Evolutionary conservation across 2,113 vertebrate species (phyloP).

Genomic region (Vidua chalybeata): DNA sequence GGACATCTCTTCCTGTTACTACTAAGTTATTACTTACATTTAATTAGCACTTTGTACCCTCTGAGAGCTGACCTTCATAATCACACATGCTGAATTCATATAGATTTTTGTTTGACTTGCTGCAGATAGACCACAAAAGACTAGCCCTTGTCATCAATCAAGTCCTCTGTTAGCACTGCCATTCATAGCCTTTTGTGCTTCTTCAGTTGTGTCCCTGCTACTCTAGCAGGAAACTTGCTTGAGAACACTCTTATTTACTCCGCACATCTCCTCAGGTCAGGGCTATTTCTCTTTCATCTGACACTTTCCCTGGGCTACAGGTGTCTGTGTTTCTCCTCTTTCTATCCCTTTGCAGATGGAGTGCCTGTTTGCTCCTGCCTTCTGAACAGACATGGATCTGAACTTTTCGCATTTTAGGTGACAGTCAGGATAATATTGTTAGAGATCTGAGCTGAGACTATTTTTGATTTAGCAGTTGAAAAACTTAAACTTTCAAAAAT

Average conservation of each 20-base stretch:
- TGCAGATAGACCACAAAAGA: background rate
- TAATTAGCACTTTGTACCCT: background rate
- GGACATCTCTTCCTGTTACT: background rate
- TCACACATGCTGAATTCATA: background rate
- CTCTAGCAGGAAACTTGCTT: background rate
- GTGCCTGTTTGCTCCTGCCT: background rate
- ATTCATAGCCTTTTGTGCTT: background rate
- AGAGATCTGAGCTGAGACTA: background rate
- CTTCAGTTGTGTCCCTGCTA: background rate
- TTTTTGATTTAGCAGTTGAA: background rate
- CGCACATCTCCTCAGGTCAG: background rate
- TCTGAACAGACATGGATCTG: background rate
- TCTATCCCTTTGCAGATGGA: background rate
- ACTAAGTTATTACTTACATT: background rate
- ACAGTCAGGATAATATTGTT: background rate
- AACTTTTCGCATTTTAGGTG: background rate
- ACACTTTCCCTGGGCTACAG: background rate
- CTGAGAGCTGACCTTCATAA: background rate
- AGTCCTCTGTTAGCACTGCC: background rate
- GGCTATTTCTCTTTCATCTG: background rate
- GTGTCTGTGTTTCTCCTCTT: background rate
- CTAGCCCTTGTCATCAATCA: background rate
- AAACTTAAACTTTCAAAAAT: background rate
- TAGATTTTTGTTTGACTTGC: background rate
- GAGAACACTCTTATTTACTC: background rate